phyloP scores from a whole-genome alignment of 2,888 invertebrate species.

The Himalopsyche anomala region DNA sequence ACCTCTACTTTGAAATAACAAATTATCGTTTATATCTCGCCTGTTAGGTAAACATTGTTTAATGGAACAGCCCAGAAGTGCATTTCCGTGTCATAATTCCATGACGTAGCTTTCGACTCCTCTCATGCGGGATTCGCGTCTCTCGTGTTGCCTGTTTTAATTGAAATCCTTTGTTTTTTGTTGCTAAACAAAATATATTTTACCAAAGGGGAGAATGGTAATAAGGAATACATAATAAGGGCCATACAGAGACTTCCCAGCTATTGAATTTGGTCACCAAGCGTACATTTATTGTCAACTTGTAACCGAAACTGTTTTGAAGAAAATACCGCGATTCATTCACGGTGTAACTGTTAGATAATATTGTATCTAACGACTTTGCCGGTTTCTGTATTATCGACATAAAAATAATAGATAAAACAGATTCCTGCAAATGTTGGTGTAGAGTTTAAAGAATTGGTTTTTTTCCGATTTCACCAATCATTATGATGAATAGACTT shows the following conservation, averaged over 20 bases:
- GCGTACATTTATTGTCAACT: too few relatives aligned
- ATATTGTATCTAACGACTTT: too few relatives aligned
- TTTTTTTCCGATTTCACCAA: too few relatives aligned
- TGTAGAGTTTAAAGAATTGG: too few relatives aligned
- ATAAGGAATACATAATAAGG: neutral
- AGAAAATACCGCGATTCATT: too few relatives aligned
- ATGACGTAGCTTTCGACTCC: slow-evolving; percentile 32
- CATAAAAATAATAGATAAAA: too few relatives aligned
- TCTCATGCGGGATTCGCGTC: slow-evolving; percentile 8
- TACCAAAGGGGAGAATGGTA: neutral
- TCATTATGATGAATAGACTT: too few relatives aligned
- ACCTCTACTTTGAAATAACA: slow-evolving; percentile 48
- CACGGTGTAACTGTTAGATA: too few relatives aligned
- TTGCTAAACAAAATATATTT: slow-evolving; percentile 21
- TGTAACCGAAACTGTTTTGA: too few relatives aligned
- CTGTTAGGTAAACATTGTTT: slow-evolving; percentile 51
- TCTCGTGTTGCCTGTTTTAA: slow-evolving; percentile 48
- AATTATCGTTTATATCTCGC: slow-evolving; percentile 57
- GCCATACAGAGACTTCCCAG: neutral
- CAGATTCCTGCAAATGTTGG: too few relatives aligned
- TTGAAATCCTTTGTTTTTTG: slow-evolving; percentile 55
- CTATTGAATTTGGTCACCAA: too few relatives aligned
- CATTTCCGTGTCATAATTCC: slow-evolving; percentile 61
- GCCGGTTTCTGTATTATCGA: too few relatives aligned
- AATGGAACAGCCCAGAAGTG: slow-evolving; percentile 50